Base-by-base conservation (phyloP, 2,113 vertebrate species). In the Oophaga pumilio region DNA sequence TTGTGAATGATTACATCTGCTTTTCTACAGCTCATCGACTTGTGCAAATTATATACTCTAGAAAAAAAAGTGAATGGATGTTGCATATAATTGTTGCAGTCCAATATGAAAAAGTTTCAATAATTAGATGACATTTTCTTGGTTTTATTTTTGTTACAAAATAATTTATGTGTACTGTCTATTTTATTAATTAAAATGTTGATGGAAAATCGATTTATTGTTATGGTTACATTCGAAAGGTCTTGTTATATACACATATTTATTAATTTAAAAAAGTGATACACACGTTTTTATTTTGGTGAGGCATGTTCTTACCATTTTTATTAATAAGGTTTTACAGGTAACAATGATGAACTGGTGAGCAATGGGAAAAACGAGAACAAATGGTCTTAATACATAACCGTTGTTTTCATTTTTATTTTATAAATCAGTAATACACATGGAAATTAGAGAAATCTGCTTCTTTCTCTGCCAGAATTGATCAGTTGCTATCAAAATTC, bases 111-210 rank as follows among this genome's bases (percentile, higher is more conserved):
- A 4, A 74, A 4, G 71, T 74, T 74, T 22, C 49, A 73, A 74
- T 18, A 49, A 74, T 50, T 74, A 74, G 71, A 74, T 74, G 71
- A 74, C 18, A 50, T 49, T 43, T 74, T 74, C 18, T 74, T 74
- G 71, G 71, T 74, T 73, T 73, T 74, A 74, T 74, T 74, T 74
- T 74, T 74, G 71, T 74, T 74, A 74, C 71, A 12, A 74, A 50
- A 50, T 50, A 43, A 74, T 74, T 74, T 74, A 73, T 73, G 71
- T 74, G 71, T 74, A 43, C 43, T 74, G 71, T 74, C 71, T 74
- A 74, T 74, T 74, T 74, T 74, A 74, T 74, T 74, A 74, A 74
- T 74, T 74, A 74, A 74, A 74, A 74, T 74, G 43, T 74, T 74
- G 18, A 49, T 74, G 33, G 17, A 74, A 74, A 4, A 49, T 74